Evolutionary conservation across 2,113 vertebrate species (phyloP), one percentile per base, ranked within the genome.

Genomic region (Hydrolagus affinis): DNA sequence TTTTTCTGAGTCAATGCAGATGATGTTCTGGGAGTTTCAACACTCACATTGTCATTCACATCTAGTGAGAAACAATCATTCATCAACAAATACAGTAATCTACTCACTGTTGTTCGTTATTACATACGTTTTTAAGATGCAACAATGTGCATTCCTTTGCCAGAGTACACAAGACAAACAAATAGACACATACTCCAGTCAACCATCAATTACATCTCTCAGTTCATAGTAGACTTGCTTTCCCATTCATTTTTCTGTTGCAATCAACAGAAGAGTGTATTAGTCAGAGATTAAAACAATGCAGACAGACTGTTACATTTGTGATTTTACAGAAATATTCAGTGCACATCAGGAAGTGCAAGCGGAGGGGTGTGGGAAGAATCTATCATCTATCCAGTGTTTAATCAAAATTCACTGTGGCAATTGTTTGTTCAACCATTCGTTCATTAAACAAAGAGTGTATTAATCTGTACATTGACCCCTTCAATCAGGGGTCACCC

Each of bases 21-120:
- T 60, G 19, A 25, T 7, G 64, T 32, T 60, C 70, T 85, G 78
- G 74, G 70, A 69, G 69, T 62, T 77, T 87, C 86, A 14, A 74
- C 12, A 4, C 85, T 87, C 23, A 12, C 23, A 56, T 28, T 83
- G 62, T 30, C 30, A 10, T 83, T 83, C 17, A 32, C 64, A 64
- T 10, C 78, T 83, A 11, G 32, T 30, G 62, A 44, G 44, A 44
- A 68, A 32, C 8, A 83, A 9, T 44, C 44, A 44, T 9, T 32
- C 32, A 80, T 28, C 17, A 21, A 21, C 73, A 83, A 66, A 66
- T 30, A 59, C 28, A 64, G 23, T 15, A 57, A 66, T 19, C 21
- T 8, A 17, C 64, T 32, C 28, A 19, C 25, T 83, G 23, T 28
- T 64, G 28, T 83, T 83, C 60, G 32, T 30, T 62, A 23, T 68